A percentile compares a stretch with the other conserved stretches of the same genome.
These are phyloP conservation scores for Daboia siamensis DNA, from an alignment of 2,113 vertebrate genomes.

Conservation along the genomic window DNA sequence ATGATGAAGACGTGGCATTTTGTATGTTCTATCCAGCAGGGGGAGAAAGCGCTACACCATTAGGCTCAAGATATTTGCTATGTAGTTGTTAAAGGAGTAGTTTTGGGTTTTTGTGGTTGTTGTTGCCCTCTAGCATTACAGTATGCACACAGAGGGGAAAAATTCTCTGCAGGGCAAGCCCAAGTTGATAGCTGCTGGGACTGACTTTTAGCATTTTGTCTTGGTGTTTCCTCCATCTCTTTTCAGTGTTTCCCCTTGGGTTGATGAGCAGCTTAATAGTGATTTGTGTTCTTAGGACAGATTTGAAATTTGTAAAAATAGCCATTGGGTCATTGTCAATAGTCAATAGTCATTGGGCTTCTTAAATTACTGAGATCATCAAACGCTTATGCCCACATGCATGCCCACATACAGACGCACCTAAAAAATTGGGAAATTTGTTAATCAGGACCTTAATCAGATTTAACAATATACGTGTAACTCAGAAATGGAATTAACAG, in stretches of 20 bases:
- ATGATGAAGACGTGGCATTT: neutral
- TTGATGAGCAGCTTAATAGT: neutral
- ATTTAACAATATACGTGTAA: neutral
- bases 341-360: neutral
- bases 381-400: neutral
- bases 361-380: neutral
- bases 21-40: conserved; percentile 6
- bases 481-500: neutral
- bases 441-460: neutral
- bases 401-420: neutral
- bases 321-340: no score
- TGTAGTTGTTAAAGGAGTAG: neutral
- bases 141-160: neutral
- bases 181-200: neutral
- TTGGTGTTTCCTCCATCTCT: neutral
- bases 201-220: neutral
- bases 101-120: neutral
- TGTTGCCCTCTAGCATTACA: neutral
- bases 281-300: neutral
- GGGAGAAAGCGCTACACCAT: neutral
- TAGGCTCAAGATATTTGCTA: neutral
- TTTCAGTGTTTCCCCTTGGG: neutral
- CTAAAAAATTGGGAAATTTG: neutral
- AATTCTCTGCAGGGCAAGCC: neutral
- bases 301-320: neutral